Base-by-base conservation (phyloP, 2,888 invertebrate genomes). In the Dynastes grantii region DNA sequence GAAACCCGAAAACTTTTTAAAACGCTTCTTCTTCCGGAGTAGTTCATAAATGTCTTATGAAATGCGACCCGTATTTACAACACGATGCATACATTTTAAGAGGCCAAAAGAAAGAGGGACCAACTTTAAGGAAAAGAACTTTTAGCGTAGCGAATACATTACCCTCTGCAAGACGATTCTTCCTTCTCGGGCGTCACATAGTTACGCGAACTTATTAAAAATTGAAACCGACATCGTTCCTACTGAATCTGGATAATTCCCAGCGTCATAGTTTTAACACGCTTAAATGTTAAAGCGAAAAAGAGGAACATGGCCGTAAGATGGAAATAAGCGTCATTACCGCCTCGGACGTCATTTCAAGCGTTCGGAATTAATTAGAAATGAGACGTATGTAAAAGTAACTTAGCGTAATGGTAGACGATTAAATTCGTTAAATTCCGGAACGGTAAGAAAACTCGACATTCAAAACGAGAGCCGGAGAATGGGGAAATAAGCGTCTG, bases 361-460 rank as follows among this genome's bases (percentile, higher is more conserved):
- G 55, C n/a, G 16, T 55, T 55, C 45, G 11, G 6, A 45, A 45
- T 45, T 45, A 45, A 45, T 1, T 45, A 45, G 45, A 45, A 45
- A 45, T 45, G 45, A 45, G 45, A 45, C 45, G 45, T 32, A 5
- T 32, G 32, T 32, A 32, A 32, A 32, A 32, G 11, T 45, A 6
- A 16, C n/a, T n/a, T 55, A n/a, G 13, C 11, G 55, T 55, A 55
- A 55, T n/a, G 22, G 55, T 1, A 22, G 55, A 16, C 13, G 22
- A 55, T 55, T 55, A 55, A 55, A 55, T 55, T n/a, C 55, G 55
- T n/a, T 45, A 45, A 45, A 45, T 8, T 45, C 8, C 45, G 45
- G 45, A 45, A 45, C 11, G 45, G 45, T 45, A 45, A 45, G 45
- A 45, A 45, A 45, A 45, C 45, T 11, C 45, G 9, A 45, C 45